Conservation (phyloP, 2,113 vertebrate genomes). For the Zeus faber region DNA sequence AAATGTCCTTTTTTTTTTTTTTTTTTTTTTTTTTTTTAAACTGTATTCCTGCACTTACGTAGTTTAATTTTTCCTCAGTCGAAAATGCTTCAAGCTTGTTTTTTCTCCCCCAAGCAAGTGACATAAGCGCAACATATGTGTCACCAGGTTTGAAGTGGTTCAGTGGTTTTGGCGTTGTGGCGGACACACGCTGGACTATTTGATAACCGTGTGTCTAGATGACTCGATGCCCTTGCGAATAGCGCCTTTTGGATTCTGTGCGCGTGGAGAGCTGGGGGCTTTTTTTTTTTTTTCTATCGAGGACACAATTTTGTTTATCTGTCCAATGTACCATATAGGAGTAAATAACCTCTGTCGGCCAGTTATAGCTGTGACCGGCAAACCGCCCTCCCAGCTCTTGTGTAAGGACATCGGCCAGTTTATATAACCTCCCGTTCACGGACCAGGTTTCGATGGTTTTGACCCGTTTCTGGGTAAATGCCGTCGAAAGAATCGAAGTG, state of each 20-base stretch:
- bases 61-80: too few species aligned
- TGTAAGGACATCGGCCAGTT: conserved; percentile 31
- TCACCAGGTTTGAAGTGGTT: too few species aligned
- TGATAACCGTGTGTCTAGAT: conserved; percentile 27
- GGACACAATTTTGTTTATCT: conserved; percentile 40
- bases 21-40: too few species aligned
- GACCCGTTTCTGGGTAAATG: conserved; percentile 34
- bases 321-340: conserved; percentile 51
- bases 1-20: too few species aligned
- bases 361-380: conserved; percentile 33
- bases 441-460: conserved; percentile 32
- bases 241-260: conserved; percentile 30
- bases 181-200: conserved; percentile 1
- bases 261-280: conserved; percentile 15
- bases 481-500: conserved; percentile 21
- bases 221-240: conserved; percentile 31
- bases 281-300: too few species aligned
- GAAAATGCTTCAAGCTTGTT: too few species aligned
- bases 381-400: conserved; percentile 24
- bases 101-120: too few species aligned
- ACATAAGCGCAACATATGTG: too few species aligned
- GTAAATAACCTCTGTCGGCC: conserved; percentile 45
- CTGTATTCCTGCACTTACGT: too few species aligned
- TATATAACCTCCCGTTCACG: too few species aligned
- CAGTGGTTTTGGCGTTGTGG: too few species aligned